Percentiles rank a stretch among this genome's conserved stretches.
Conservation (phyloP, 2,113 vertebrate species). For the Accipiter virgatus region DNA sequence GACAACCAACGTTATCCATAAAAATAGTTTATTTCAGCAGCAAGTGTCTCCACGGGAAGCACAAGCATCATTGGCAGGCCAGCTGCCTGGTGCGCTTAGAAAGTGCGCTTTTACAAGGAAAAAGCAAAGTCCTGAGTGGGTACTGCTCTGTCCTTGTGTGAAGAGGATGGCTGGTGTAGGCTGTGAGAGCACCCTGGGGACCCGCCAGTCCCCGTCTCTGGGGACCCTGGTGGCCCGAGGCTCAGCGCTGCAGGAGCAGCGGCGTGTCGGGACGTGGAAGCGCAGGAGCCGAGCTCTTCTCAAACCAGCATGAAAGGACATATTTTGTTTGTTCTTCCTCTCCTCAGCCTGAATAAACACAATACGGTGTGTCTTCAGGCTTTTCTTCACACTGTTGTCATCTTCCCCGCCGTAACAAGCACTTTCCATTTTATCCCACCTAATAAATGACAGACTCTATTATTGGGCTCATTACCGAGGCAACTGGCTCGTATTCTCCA, state of each 20-base stretch:
- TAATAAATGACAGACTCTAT: background rate
- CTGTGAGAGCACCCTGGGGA: background rate
- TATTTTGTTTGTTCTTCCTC: background rate
- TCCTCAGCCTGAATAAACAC: background rate
- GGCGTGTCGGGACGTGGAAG: rapidly evolving
- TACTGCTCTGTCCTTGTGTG: background rate
- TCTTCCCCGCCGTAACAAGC: background rate
- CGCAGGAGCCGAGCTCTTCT: background rate
- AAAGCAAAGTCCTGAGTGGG: rapidly evolving
- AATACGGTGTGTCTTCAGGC: background rate
- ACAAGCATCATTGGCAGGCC: background rate
- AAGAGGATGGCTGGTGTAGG: rapidly evolving
- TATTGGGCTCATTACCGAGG: background rate
- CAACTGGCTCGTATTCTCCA: background rate
- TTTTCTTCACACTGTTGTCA: background rate
- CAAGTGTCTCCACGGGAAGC: background rate
- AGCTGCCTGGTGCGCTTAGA: background rate
- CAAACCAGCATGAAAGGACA: rapidly evolving
- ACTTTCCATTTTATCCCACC: background rate
- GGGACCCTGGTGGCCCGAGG: background rate
- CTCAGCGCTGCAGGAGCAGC: background rate
- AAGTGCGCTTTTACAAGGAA: background rate
- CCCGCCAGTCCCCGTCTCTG: rapidly evolving
- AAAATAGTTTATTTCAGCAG: constrained; percentile 2
- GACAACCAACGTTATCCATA: background rate